Evolutionary conservation across 2,113 vertebrate genomes (phyloP).

Genomic region (Scolopax mira): DNA sequence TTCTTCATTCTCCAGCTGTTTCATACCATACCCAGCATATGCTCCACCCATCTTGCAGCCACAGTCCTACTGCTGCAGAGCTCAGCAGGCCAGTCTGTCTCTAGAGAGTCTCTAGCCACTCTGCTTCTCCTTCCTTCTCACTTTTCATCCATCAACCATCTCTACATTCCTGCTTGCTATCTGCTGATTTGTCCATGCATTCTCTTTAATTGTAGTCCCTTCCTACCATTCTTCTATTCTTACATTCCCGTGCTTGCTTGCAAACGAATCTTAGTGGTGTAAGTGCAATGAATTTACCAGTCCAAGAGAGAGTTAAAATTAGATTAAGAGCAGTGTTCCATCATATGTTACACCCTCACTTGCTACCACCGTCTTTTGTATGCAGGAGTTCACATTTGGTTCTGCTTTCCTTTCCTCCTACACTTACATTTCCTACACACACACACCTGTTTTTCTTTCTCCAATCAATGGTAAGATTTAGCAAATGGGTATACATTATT

Average conservation of each 20-base stretch:
- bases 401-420: slow-evolving; percentile 16
- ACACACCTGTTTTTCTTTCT: background rate
- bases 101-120: background rate
- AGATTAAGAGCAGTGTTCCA: background rate
- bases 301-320: background rate
- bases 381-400: background rate
- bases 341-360: background rate
- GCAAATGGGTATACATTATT: background rate
- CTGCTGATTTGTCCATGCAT: background rate
- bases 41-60: background rate
- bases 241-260: background rate
- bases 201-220: background rate
- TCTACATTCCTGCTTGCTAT: background rate
- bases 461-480: background rate
- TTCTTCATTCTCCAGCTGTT: background rate
- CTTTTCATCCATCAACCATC: background rate
- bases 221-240: background rate
- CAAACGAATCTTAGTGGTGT: background rate
- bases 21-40: fast-evolving
- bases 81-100: background rate
- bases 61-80: background rate
- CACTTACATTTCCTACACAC: background rate
- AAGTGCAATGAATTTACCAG: background rate
- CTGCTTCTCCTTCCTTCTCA: background rate
- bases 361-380: background rate